These are phyloP conservation scores for Isurus oxyrinchus DNA, from an alignment of 2,113 vertebrate species.

Conservation along the genomic window DNA sequence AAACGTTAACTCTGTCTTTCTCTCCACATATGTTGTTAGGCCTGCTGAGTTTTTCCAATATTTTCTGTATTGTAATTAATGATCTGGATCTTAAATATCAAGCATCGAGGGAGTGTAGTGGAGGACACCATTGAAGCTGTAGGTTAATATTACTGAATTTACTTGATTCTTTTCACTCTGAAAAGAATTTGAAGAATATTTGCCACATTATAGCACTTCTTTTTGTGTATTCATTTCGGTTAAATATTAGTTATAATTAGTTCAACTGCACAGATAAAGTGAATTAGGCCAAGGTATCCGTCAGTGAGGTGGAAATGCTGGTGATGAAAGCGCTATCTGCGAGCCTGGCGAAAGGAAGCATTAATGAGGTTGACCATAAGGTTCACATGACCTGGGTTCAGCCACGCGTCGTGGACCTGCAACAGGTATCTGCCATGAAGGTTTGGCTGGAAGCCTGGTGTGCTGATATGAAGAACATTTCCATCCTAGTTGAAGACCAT, in stretches of 20 bases:
- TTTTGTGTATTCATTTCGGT: not conserved
- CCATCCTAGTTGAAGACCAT: slow-evolving; percentile 38
- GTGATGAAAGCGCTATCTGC: too few relatives aligned
- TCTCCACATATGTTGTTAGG: too few relatives aligned
- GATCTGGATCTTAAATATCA: not conserved
- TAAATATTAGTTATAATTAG: not conserved
- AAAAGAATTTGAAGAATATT: not conserved
- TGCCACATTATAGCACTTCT: not conserved
- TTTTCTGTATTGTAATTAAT: not conserved
- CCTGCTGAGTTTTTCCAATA: too few relatives aligned
- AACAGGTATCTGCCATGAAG: slow-evolving; percentile 35
- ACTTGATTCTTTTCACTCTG: not conserved
- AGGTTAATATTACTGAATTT: not conserved
- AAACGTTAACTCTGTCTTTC: too few relatives aligned
- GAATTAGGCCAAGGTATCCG: too few relatives aligned
- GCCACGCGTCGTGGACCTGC: too few relatives aligned
- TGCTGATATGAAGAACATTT: slow-evolving; percentile 39
- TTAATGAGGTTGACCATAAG: too few relatives aligned
- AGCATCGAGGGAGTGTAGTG: not conserved
- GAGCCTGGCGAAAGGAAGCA: too few relatives aligned
- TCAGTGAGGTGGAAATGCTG: too few relatives aligned
- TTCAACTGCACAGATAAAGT: too few relatives aligned
- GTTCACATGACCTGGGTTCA: too few relatives aligned
- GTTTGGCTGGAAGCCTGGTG: slow-evolving; percentile 37
- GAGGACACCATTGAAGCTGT: not conserved